Percentiles rank a stretch among this genome's conserved stretches.
phyloP scores from a whole-genome alignment of 2,888 invertebrate genomes.

The Nineta flava region DNA sequence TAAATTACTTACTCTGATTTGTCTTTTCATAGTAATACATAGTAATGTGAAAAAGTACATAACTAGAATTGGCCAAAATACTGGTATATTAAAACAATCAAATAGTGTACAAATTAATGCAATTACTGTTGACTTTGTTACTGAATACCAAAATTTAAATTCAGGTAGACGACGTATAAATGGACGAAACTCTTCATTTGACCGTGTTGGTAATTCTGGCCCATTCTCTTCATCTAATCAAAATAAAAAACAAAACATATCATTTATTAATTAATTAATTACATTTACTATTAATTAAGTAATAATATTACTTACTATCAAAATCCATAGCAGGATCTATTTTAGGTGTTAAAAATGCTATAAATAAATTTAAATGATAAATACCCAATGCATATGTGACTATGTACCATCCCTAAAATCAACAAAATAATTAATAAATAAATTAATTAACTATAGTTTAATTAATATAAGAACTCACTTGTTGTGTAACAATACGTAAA shows the following conservation, averaged over 20 bases:
- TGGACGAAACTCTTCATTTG: slow-evolving; percentile 95
- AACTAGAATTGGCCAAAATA: slow-evolving; percentile 99
- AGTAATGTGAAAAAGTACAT: slow-evolving; percentile 99
- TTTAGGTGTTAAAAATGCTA: slow-evolving; percentile 98
- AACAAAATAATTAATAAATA: slow-evolving; percentile 9
- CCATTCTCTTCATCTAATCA: slow-evolving; percentile 57
- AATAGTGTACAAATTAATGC: slow-evolving; percentile 89
- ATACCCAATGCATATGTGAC: slow-evolving; percentile 98
- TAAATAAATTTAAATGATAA: slow-evolving; percentile 97
- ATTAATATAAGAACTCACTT: slow-evolving; percentile 41
- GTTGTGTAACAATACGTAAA: slow-evolving; percentile 64
- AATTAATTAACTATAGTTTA: slow-evolving; percentile 12
- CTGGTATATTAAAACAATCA: slow-evolving; percentile 96
- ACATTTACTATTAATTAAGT: not conserved
- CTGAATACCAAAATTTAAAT: slow-evolving; percentile 99
- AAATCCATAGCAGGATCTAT: slow-evolving; percentile 96
- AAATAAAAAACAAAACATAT: slow-evolving; percentile 1
- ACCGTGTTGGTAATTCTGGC: slow-evolving; percentile 85
- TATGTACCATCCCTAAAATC: slow-evolving; percentile 98
- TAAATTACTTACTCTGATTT: slow-evolving; percentile 72
- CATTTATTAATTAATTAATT: slow-evolving; percentile 16
- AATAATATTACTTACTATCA: slow-evolving; percentile 49
- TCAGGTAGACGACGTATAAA: slow-evolving; percentile 94
- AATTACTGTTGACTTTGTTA: slow-evolving; percentile 83
- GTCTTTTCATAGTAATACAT: slow-evolving; percentile 98